Percentiles rank a stretch among this genome's conserved stretches.
phyloP scores from a whole-genome alignment of 1,140 invertebrate species.

The Planococcus citri region DNA sequence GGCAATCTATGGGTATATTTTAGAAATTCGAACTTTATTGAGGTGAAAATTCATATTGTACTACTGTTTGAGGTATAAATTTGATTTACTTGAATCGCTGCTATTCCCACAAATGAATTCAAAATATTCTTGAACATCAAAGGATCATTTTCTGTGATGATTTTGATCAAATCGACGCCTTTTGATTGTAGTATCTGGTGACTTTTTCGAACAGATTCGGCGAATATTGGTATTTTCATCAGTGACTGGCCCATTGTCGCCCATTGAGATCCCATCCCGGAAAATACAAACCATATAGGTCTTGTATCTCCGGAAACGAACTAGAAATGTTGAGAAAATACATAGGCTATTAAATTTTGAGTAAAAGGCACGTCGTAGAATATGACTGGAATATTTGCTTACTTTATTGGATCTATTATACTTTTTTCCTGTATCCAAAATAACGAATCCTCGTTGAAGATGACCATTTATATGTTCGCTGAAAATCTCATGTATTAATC shows the following conservation, averaged over 20 bases:
- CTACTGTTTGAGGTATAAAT: no score
- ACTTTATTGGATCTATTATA: no score
- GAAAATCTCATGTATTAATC: conserved; percentile 33
- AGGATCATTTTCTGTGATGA: conserved; percentile 45
- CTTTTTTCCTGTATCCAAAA: no score
- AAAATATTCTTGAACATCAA: conserved; percentile 45
- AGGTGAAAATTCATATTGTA: no score
- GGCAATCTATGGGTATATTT: no score
- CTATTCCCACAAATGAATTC: conserved; percentile 56
- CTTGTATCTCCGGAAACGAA: conserved; percentile 14
- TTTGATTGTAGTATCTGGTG: conserved; percentile 41
- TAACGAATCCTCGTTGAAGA: no score
- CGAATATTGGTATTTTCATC: conserved; percentile 53
- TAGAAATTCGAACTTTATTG: no score
- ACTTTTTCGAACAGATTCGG: conserved; percentile 45
- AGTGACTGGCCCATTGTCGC: conserved; percentile 45
- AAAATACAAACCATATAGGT: conserved; percentile 39
- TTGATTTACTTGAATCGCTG: no score
- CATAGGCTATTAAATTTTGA: no score
- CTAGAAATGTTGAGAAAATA: not conserved
- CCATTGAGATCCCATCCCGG: conserved; percentile 57
- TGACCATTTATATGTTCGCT: conserved; percentile 31
- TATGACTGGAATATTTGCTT: no score
- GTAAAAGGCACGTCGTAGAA: no score
- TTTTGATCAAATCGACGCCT: conserved; percentile 46